Evolutionary conservation across 1,140 invertebrate genomes (phyloP), one percentile per base, ranked within the genome.

Genomic region (Sycobia sp.): DNA sequence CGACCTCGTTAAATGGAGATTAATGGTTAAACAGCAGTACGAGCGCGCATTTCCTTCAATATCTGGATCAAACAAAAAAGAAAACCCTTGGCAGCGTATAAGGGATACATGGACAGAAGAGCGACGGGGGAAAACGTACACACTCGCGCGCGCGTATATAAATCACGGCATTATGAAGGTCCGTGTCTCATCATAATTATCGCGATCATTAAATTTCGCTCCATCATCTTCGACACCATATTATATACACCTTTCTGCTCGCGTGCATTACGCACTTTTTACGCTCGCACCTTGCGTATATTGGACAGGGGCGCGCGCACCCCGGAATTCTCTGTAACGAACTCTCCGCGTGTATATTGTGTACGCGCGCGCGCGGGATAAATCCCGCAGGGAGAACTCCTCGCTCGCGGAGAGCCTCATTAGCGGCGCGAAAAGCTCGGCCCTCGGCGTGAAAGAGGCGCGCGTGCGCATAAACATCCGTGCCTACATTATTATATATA

Each of bases 151-250:
- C 22, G 41, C 23, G 3, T 5, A 25, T 25, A 57, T 46, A 57
- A 57, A 57, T 57, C 55, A 57, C n/a, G 44, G 14, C 27, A 49
- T 49, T 49, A 39, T 58, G 32, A 58, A 58, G 22, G 39, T 46
- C 8, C 13, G 23, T 9, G 27, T 14, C 5, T 32, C 36, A 23
- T 51, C 27, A 38, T 34, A 60, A 60, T 60, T 43, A 60, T 43
- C 36, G 47, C 34, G 18, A 51, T 60, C 58, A 51, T 60, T 60
- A 60, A 60, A 60, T 43, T 32, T 14, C 38, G 10, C n/a, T 51
- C 38, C 38, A 43, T 60, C 38, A 51, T 50, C 18, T 29, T 60
- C 25, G 58, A 20, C 34, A 36, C 32, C 10, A 9, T n/a, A n/a
- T n/a, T n/a, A n/a, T n/a, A n/a, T n/a, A n/a, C n/a, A n/a, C n/a